These are phyloP conservation scores for Philonicus albiceps DNA, from an alignment of 2,888 invertebrate species.

Conservation along the genomic window DNA sequence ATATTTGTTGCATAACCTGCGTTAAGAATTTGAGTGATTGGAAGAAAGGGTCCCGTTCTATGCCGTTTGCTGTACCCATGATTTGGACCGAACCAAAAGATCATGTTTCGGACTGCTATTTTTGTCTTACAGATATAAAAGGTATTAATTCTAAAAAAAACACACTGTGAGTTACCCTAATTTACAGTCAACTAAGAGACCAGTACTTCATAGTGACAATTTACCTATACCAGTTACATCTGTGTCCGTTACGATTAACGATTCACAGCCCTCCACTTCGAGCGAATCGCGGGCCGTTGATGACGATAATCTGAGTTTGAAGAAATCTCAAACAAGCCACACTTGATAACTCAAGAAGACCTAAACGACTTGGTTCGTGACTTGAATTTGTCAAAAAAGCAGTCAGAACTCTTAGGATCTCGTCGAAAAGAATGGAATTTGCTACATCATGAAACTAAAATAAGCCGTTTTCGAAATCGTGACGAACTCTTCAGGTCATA, in stretches of 20 bases:
- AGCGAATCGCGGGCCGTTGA: neutral
- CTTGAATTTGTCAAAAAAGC: conserved; percentile 39
- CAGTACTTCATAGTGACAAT: conserved; percentile 29
- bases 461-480: neutral
- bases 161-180: conserved; percentile 35
- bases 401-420: conserved; percentile 36
- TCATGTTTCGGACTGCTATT: conserved; percentile 41
- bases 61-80: conserved; percentile 6
- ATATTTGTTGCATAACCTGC: conserved; percentile 37
- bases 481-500: neutral
- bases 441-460: neutral
- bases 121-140: conserved; percentile 30
- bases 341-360: conserved; percentile 35
- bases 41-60: neutral
- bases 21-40: conserved; percentile 32
- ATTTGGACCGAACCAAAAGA: conserved; percentile 35
- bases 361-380: conserved; percentile 36
- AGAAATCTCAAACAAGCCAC: conserved; percentile 21
- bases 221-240: conserved; percentile 22
- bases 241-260: neutral
- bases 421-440: conserved; percentile 42
- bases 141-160: neutral
- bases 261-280: conserved; percentile 29
- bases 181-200: conserved; percentile 14
- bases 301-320: conserved; percentile 13